Evolutionary conservation across 2,888 invertebrate species (phyloP).

Genomic region (Dryomyza anilis): DNA sequence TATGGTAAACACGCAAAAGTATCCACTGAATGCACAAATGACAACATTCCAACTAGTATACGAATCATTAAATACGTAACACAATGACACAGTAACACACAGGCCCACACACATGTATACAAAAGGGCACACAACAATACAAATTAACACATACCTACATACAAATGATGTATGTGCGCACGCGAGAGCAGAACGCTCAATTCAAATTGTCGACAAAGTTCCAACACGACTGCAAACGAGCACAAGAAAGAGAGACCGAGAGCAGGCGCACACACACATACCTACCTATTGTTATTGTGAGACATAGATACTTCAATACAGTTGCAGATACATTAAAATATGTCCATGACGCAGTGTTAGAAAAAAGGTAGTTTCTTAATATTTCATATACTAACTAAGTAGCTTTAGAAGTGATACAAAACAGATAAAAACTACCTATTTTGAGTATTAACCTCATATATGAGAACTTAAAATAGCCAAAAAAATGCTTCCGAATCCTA

Average conservation of each 20-base stretch:
- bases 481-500: too few relatives aligned
- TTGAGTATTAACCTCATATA: too few relatives aligned
- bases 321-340: not conserved
- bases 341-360: too few relatives aligned
- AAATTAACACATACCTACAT: not conserved
- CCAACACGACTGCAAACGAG: not conserved
- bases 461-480: too few relatives aligned
- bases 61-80: not conserved
- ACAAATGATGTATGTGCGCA: not conserved
- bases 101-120: constrained; percentile 1
- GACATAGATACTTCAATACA: not conserved
- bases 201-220: not conserved
- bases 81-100: constrained; percentile 32
- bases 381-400: too few relatives aligned
- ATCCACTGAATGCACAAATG: not conserved
- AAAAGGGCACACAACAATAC: not conserved
- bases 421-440: too few relatives aligned
- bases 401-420: too few relatives aligned
- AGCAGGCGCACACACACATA: constrained; percentile 11
- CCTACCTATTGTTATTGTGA: too few relatives aligned
- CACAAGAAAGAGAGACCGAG: not conserved
- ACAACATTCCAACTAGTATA: not conserved
- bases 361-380: too few relatives aligned
- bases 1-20: too few relatives aligned
- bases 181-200: not conserved